Evolutionary conservation across 1,140 invertebrate species (phyloP).

Genomic region (Drosophila littoralis): DNA sequence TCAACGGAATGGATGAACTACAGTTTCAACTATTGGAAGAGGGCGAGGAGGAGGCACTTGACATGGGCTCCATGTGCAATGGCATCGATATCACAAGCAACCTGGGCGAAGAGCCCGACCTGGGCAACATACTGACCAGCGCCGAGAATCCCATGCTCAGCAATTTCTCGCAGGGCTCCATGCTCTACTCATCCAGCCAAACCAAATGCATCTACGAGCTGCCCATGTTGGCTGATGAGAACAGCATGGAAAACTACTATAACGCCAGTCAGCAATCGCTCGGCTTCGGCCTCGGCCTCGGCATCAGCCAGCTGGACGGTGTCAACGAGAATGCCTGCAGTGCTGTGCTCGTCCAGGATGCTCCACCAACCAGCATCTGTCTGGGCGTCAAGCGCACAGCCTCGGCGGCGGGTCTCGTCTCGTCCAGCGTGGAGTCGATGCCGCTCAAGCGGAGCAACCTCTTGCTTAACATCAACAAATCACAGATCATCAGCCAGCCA

Average conservation of each 20-base stretch:
- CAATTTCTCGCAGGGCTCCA: slow-evolving; percentile 34
- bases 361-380: background rate
- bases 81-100: slow-evolving; percentile 48
- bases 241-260: slow-evolving; percentile 35
- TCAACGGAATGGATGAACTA: slow-evolving; percentile 28
- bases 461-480: slow-evolving; percentile 36
- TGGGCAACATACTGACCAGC: slow-evolving; percentile 32
- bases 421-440: slow-evolving; percentile 32
- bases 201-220: slow-evolving; percentile 52
- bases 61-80: slow-evolving; percentile 35
- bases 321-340: slow-evolving; percentile 18
- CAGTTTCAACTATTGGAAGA: slow-evolving; percentile 17
- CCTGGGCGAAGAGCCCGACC: slow-evolving; percentile 46
- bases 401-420: slow-evolving; percentile 28
- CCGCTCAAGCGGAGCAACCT: slow-evolving; percentile 50
- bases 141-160: slow-evolving; percentile 54
- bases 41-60: slow-evolving; percentile 52
- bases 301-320: slow-evolving; percentile 47
- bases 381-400: slow-evolving; percentile 53
- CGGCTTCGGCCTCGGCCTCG: slow-evolving; percentile 66
- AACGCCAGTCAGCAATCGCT: slow-evolving; percentile 57
- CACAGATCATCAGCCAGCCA: slow-evolving; percentile 9
- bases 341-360: slow-evolving; percentile 28
- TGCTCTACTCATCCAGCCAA: slow-evolving; percentile 14
- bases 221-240: slow-evolving; percentile 47